Evolutionary conservation across 2,888 invertebrate genomes (phyloP).

Genomic region (Andricus quercusramuli): DNA sequence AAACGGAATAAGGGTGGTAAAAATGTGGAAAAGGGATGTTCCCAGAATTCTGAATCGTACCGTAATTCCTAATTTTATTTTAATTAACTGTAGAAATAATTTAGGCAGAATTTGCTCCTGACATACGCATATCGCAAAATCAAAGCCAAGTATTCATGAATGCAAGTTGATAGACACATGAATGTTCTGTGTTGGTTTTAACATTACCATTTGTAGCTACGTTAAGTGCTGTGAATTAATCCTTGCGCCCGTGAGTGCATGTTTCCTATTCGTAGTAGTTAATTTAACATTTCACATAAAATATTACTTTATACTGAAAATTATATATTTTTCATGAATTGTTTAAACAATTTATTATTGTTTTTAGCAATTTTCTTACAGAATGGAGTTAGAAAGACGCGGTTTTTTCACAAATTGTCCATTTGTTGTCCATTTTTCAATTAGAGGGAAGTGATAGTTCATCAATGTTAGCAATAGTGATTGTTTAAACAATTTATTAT

Average conservation of each 20-base stretch:
- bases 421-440: no score
- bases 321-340: no score
- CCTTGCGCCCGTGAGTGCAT: not conserved
- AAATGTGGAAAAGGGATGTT: not conserved
- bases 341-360: no score
- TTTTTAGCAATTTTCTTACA: no score
- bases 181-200: constrained; percentile 30
- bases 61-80: not conserved
- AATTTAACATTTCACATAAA: constrained; percentile 25
- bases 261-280: constrained; percentile 14
- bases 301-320: no score
- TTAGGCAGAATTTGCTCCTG: not conserved
- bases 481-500: no score
- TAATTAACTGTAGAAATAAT: not conserved
- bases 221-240: constrained; percentile 40
- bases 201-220: constrained; percentile 38
- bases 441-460: no score
- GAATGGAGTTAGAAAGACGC: no score
- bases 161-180: constrained; percentile 37
- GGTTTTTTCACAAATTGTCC: no score
- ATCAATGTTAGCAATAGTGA: no score
- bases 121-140: not conserved
- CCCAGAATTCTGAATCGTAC: not conserved
- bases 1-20: not conserved
- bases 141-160: constrained; percentile 35